Percentiles rank a stretch among this genome's conserved stretches.
phyloP scores from a whole-genome alignment of 2,797 vertebrate species.

The Anabacerthia variegaticeps region DNA sequence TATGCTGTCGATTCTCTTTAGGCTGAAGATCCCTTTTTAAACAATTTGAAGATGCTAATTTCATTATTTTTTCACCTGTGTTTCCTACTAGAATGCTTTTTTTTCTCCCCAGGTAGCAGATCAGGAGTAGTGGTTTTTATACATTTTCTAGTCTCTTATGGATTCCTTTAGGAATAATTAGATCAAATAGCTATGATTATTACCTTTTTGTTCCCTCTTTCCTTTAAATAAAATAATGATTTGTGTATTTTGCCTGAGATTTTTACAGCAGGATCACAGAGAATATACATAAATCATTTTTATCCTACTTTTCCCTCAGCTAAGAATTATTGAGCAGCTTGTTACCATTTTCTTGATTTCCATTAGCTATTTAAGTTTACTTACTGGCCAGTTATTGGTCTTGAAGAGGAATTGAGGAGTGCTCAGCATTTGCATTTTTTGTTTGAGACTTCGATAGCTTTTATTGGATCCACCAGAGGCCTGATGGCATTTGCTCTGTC shows the following conservation, averaged over 20 bases:
- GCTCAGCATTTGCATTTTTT: background rate
- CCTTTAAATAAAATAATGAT: slow-evolving; percentile 38
- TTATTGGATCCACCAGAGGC: background rate
- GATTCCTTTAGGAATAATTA: slow-evolving; percentile 73
- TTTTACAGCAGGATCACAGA: slow-evolving; percentile 7
- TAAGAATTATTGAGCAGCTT: slow-evolving; percentile 4
- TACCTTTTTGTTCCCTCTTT: slow-evolving; percentile 20
- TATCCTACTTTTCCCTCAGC: background rate
- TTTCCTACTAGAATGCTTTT: slow-evolving; percentile 33
- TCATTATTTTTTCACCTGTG: slow-evolving; percentile 54
- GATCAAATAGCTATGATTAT: slow-evolving; percentile 56
- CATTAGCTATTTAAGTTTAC: slow-evolving; percentile 23
- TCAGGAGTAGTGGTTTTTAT: slow-evolving; percentile 33
- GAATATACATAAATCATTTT: slow-evolving; percentile 24
- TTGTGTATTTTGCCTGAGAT: slow-evolving; percentile 43
- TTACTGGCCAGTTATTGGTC: background rate
- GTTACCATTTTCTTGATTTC: slow-evolving; percentile 3
- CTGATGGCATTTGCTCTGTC: background rate
- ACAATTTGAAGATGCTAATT: slow-evolving; percentile 69
- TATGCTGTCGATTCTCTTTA: slow-evolving; percentile 66
- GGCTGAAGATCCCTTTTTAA: slow-evolving; percentile 69
- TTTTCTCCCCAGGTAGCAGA: slow-evolving; percentile 62
- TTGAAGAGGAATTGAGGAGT: background rate
- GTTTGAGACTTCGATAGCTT: background rate
- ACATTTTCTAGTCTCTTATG: slow-evolving; percentile 50